A percentile compares a stretch with the other conserved stretches of the same genome.
These are phyloP conservation scores for Lamellibrachia satsuma DNA, from an alignment of 2,888 invertebrate genomes.

Conservation along the genomic window DNA sequence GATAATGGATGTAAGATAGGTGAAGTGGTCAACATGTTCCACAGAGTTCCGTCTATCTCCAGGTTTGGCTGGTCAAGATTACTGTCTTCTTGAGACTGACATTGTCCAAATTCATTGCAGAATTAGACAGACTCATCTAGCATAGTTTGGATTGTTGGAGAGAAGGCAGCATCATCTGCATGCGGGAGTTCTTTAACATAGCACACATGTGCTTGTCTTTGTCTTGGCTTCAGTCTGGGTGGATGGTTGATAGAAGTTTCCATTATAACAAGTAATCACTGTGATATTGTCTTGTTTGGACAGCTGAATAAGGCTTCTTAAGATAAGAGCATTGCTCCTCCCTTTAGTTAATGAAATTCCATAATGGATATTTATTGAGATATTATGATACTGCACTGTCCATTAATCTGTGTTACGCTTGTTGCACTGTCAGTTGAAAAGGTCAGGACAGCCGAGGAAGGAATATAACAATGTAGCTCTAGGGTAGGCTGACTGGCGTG, in stretches of 20 bases:
- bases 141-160: not conserved
- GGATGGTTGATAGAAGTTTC: not conserved
- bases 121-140: not conserved
- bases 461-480: not conserved
- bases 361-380: not conserved
- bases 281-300: not conserved
- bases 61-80: not conserved
- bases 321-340: not conserved
- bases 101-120: not conserved
- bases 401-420: not conserved
- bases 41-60: not conserved
- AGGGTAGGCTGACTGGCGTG: not conserved
- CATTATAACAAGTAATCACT: not conserved
- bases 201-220: not conserved
- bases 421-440: not conserved
- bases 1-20: not conserved
- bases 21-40: conserved; percentile 1
- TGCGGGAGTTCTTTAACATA: not conserved
- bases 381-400: not conserved
- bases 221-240: not conserved
- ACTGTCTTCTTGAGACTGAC: not conserved
- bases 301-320: not conserved
- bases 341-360: not conserved
- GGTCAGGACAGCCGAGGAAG: not conserved
- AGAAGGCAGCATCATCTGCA: not conserved